These are phyloP conservation scores for Synergus umbraculus DNA, from an alignment of 2,888 invertebrate genomes.

Conservation along the genomic window DNA sequence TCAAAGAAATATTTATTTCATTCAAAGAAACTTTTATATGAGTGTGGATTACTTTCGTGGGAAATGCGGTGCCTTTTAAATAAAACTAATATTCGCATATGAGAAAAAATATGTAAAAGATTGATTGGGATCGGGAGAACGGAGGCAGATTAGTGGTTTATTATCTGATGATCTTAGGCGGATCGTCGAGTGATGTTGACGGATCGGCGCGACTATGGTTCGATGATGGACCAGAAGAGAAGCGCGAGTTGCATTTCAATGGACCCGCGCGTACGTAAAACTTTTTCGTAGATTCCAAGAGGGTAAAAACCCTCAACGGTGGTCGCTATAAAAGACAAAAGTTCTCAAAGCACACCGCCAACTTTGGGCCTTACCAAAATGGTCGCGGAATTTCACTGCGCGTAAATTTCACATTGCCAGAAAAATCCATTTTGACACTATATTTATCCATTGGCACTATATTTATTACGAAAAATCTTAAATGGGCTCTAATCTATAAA, in stretches of 20 bases:
- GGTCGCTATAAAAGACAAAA: slow-evolving; percentile 63
- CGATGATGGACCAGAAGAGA: slow-evolving; percentile 66
- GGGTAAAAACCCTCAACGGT: slow-evolving; percentile 72
- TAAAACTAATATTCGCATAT: slow-evolving; percentile 19
- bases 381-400: slow-evolving; percentile 33
- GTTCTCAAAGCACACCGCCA: slow-evolving; percentile 66
- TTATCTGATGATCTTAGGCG: slow-evolving; percentile 56
- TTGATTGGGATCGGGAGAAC: slow-evolving; percentile 57
- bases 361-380: slow-evolving; percentile 48
- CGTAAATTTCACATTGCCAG: slow-evolving; percentile 35
- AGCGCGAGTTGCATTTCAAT: slow-evolving; percentile 74
- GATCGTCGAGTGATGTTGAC: slow-evolving; percentile 45
- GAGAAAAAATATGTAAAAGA: slow-evolving; percentile 57
- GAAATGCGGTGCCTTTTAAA: not conserved
- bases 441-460: not conserved
- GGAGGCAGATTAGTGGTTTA: slow-evolving; percentile 68
- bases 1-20: too few relatives aligned
- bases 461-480: not conserved
- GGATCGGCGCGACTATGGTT: slow-evolving; percentile 44
- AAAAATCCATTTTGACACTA: not conserved
- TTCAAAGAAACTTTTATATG: too few relatives aligned
- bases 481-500: not conserved
- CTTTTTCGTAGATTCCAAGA: slow-evolving; percentile 72
- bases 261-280: slow-evolving; percentile 69
- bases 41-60: not conserved